Base-by-base conservation (phyloP, 53 echinoderm and acorn worm genomes). In the Astropecten irregularis region DNA sequence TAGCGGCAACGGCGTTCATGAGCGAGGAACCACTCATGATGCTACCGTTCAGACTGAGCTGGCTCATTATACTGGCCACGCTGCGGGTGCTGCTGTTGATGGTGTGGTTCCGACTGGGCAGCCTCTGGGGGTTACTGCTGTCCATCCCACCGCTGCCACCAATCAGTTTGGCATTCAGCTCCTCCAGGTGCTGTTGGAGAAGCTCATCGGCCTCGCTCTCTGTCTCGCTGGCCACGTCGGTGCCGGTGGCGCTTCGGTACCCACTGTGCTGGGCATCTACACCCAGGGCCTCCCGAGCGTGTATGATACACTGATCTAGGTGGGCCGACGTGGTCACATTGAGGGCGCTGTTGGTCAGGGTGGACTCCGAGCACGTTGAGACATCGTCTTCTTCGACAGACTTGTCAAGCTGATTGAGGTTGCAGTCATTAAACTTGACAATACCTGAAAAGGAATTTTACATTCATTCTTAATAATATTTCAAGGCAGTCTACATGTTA, bases 141-240 rank as follows among this genome's bases (percentile, higher is more conserved):
- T 54, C 49, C 46, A 49, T 44, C 47, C 70, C 70, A 31, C 70
- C 49, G 63, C 79, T 36, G 57, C 79, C 62, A 62, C 46, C 48
- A 31, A 79, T 79, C 28, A 99, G 44, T 66, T 95, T 99, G 62
- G 92, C 88, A 15, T 79, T 91, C 54, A 99, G 79, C 64, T 94
- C 91, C 47, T 92, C 92, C 37, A 99, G 66, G 50, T 99, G 99
- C 53, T 95, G 92, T 68, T 94, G 97, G 38, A 94, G 88, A 19
- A 97, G 76, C 32, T 93, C 94, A 28, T 99, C 99, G 0, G 99
- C 99, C 69, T 99, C 99, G 48, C 94, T 93, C 77, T 99, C 99
- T 0, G 99, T 99, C 90, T 99, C 99, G 40, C 99, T 99, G 18
- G 94, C 83, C 57, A 99, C 42, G 69, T 99, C 99, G 6, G 92